Evolutionary conservation across 2,113 vertebrate genomes (phyloP), one percentile per base, ranked within the genome.

Genomic region (Serilophus lunatus): DNA sequence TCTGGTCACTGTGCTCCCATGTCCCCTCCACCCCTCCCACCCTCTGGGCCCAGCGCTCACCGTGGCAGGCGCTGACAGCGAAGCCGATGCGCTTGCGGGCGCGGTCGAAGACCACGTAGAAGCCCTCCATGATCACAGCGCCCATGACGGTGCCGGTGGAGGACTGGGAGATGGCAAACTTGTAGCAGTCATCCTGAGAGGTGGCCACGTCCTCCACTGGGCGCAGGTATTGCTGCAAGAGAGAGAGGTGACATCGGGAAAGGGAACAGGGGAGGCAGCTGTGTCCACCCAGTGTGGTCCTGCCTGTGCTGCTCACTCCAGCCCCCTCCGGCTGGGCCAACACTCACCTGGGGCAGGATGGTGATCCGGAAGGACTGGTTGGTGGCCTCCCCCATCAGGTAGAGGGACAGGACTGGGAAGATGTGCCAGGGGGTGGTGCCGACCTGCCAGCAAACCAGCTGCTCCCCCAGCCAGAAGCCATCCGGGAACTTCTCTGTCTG

Each of bases 361-460:
- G 99, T 99, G 98, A 99, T 99, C 56, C 99, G 98, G 97, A 99
- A 99, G 84, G 99, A 99, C 97, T 99, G 99, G 96, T 99, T 99
- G 93, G 98, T 99, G 97, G 98, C 98, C 95, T 99, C 99, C 15
- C 99, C 99, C 99, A 99, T 99, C 96, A 99, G 97, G 95, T 99
- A 99, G 65, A 99, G 98, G 9, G 99, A 99, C 85, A 99, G 99
- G 81, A 99, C 98, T 0, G 99, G 99, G 96, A 99, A 99, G 96
- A 99, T 99, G 97, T 99, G 98, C 99, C 99, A 99, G 8, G 99
- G 99, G 2, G 99, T 99, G 33, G 99, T 99, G 89, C 99, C 99
- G 3, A 98, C 98, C 97, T 99, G 99, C 99, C 99, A 99, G 97
- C 99, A 99, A 22, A 99, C 99, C 96, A 99, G 98, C 98, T 99